These are phyloP conservation scores for Callinectes sapidus DNA, from an alignment of 2,888 invertebrate genomes.

Conservation along the genomic window DNA sequence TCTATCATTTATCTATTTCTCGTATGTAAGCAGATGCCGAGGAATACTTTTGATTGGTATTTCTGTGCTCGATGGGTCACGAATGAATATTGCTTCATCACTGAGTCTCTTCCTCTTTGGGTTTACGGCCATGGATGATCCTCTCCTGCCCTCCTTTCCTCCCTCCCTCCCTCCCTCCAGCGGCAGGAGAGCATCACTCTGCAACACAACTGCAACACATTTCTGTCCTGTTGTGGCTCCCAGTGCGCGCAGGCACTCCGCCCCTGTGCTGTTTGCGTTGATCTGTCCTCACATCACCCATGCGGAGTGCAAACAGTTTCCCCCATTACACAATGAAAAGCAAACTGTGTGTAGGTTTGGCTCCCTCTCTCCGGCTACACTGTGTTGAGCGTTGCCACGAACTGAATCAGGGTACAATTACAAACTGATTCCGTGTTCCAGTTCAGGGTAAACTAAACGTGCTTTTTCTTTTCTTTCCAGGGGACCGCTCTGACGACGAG, in stretches of 20 bases:
- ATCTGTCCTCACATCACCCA: slow-evolving; percentile 34
- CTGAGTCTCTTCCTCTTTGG: background rate
- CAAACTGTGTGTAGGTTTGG: slow-evolving; percentile 17
- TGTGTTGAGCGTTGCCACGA: background rate
- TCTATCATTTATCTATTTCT: background rate
- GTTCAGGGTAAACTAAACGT: slow-evolving; percentile 28
- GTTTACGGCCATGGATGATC: background rate
- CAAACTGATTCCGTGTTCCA: slow-evolving; percentile 23
- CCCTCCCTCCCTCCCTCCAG: background rate
- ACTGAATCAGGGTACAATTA: slow-evolving; percentile 23
- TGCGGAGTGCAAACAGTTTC: slow-evolving; percentile 28
- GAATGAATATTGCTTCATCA: background rate
- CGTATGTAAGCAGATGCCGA: background rate
- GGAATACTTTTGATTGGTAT: background rate
- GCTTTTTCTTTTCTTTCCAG: slow-evolving; percentile 17
- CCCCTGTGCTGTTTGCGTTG: slow-evolving; percentile 21
- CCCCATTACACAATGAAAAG: slow-evolving; percentile 37
- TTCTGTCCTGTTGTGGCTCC: slow-evolving; percentile 21
- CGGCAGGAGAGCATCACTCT: background rate
- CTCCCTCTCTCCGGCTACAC: background rate
- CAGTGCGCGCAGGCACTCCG: slow-evolving; percentile 11
- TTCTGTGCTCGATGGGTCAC: background rate
- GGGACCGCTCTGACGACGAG: slow-evolving; percentile 53
- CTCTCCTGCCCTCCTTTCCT: background rate
- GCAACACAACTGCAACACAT: slow-evolving; percentile 1